Evolutionary conservation across 2,797 vertebrate species (phyloP), one percentile per base, ranked within the genome.

Genomic region (Orestias chungarensis): DNA sequence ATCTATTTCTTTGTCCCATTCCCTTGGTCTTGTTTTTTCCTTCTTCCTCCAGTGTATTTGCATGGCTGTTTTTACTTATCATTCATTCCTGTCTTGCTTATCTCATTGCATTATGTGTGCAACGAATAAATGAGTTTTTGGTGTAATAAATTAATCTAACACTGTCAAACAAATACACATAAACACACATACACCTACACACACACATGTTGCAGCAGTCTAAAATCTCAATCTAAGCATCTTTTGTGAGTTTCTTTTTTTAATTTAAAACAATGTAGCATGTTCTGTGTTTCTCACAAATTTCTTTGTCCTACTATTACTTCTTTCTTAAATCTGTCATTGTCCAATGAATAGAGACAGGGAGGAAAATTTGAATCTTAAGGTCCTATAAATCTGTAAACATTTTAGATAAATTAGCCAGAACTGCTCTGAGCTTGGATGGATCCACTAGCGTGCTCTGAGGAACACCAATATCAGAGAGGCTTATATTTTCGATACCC

Each of bases 191-290:
- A 42, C 5, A 61, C 43, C 64, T 89, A 90, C 88, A 44, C 12
- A 86, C 10, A 68, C 20, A 68, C 90, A 81, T 88, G 85, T 86
- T 82, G 87, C 83, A 20, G 73, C 61, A 79, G 65, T 75, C 76
- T 27, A 68, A 90, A 86, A 90, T 89, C 87, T 87, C 86, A 92
- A 89, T 90, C 88, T 84, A 88, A 86, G 81, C 86, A 75, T 87
- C 82, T 80, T 87, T 92, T 90, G 91, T 92, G 88, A 91, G 50
- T 9, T 80, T 42, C 27, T 79, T 83, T 78, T 78, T 82, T 86
- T 87, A 89, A 80, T 83, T 90, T 88, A 81, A 40, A 74, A 66
- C 54, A 49, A 82, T 82, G 78, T 89, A 80, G 20, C 9, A 88
- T 89, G 86, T 90, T 82, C 46, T 82, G 88, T 90, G 82, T 83